phyloP scores from a whole-genome alignment of 1,140 invertebrate species.

The Drosophila lowei region DNA sequence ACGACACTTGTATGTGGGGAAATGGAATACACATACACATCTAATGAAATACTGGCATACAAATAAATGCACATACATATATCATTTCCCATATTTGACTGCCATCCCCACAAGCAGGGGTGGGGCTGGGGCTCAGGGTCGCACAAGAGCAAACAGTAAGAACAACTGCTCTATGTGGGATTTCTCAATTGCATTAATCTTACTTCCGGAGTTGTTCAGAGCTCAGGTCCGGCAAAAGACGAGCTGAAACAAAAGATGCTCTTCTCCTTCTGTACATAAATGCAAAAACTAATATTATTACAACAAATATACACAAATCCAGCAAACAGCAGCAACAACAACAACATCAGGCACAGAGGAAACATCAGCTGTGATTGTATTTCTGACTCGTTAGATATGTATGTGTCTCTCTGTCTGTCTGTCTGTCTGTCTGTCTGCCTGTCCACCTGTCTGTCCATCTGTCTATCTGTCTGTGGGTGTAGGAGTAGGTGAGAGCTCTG shows the following conservation, averaged over 20 bases:
- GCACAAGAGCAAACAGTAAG: slow-evolving; percentile 29
- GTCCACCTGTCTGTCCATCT: slow-evolving; percentile 12
- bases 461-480: slow-evolving; percentile 10
- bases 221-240: slow-evolving; percentile 30
- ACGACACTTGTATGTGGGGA: neutral
- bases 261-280: slow-evolving; percentile 56
- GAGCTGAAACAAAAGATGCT: slow-evolving; percentile 58
- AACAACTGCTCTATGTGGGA: slow-evolving; percentile 36
- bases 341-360: slow-evolving; percentile 7
- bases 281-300: slow-evolving; percentile 74
- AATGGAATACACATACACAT: slow-evolving; percentile 29
- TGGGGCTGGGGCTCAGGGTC: too few relatives aligned
- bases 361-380: slow-evolving; percentile 36
- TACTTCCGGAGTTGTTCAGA: slow-evolving; percentile 34
- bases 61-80: slow-evolving; percentile 32
- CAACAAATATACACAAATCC: slow-evolving; percentile 54
- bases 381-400: slow-evolving; percentile 21
- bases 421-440: neutral
- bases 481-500: slow-evolving; percentile 2
- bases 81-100: slow-evolving; percentile 33
- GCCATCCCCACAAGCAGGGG: slow-evolving; percentile 1
- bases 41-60: slow-evolving; percentile 44
- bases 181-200: slow-evolving; percentile 78
- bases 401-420: slow-evolving; percentile 12
- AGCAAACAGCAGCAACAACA: slow-evolving; percentile 3